Evolutionary conservation across 1,140 invertebrate species (phyloP).

Genomic region (Ganaspis sp.): DNA sequence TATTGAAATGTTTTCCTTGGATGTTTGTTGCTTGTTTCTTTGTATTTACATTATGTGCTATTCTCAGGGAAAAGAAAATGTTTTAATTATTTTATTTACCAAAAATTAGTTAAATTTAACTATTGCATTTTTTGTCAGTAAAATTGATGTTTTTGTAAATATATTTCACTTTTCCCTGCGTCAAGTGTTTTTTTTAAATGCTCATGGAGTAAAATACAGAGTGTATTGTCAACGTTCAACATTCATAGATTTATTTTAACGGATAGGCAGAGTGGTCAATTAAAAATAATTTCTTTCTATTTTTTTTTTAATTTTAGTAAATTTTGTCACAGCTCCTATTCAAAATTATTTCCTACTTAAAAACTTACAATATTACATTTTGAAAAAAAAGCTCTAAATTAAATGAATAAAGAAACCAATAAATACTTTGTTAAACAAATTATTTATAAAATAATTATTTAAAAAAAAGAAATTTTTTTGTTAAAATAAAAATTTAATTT

Average conservation of each 20-base stretch:
- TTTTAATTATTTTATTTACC: neutral
- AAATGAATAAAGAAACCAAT: neutral
- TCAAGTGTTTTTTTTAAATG: slow-evolving; percentile 5
- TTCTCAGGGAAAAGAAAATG: slow-evolving; percentile 32
- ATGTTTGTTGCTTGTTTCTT: neutral
- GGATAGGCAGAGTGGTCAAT: neutral
- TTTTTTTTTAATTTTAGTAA: neutral
- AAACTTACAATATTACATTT: too few species aligned
- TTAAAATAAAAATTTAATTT: neutral
- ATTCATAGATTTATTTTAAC: slow-evolving; percentile 33
- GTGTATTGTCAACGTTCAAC: slow-evolving; percentile 32
- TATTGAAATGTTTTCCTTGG: neutral
- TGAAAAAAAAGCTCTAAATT: too few species aligned
- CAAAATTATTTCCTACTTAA: neutral
- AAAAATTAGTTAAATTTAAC: too few species aligned
- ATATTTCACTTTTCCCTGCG: slow-evolving; percentile 1
- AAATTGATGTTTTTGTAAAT: neutral
- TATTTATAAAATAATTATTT: neutral
- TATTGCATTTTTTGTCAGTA: neutral
- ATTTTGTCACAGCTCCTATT: neutral
- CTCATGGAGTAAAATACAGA: neutral
- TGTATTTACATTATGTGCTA: slow-evolving; percentile 14
- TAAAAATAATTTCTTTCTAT: neutral
- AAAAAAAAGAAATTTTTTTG: neutral
- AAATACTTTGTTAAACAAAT: neutral